Evolutionary conservation across 2,888 invertebrate genomes (phyloP).

Genomic region (Acleris cristana): DNA sequence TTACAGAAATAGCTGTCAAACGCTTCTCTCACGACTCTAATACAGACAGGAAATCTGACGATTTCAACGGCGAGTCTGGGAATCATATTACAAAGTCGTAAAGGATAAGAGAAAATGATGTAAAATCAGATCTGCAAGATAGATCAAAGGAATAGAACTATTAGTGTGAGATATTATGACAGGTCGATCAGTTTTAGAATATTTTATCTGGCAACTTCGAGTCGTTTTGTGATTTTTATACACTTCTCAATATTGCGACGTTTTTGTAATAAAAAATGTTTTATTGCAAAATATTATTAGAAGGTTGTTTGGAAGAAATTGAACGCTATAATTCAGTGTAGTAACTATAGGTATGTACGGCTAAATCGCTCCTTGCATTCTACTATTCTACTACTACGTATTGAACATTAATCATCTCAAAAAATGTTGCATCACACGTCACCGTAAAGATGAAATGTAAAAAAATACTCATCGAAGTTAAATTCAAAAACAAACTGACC

Average conservation of each 20-base stretch:
- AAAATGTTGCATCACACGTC: no score
- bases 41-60: neutral
- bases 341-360: no score
- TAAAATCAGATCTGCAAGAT: neutral
- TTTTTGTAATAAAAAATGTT: neutral
- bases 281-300: neutral
- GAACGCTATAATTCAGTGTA: no score
- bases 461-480: no score
- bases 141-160: slow-evolving; percentile 24
- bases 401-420: no score
- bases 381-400: no score
- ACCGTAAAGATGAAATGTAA: no score
- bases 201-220: neutral
- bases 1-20: neutral
- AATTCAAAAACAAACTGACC: no score
- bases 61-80: slow-evolving; percentile 1
- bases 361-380: no score
- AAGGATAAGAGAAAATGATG: neutral
- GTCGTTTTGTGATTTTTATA: slow-evolving; percentile 26
- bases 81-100: slow-evolving; percentile 4
- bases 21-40: neutral
- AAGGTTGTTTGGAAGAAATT: no score
- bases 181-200: slow-evolving; percentile 15
- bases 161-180: slow-evolving; percentile 26
- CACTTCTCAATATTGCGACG: slow-evolving; percentile 4